A percentile compares a stretch with the other conserved stretches of the same genome.
These are phyloP conservation scores for Drosophila simulans DNA, from an alignment of 1,140 invertebrate genomes.

Conservation along the genomic window DNA sequence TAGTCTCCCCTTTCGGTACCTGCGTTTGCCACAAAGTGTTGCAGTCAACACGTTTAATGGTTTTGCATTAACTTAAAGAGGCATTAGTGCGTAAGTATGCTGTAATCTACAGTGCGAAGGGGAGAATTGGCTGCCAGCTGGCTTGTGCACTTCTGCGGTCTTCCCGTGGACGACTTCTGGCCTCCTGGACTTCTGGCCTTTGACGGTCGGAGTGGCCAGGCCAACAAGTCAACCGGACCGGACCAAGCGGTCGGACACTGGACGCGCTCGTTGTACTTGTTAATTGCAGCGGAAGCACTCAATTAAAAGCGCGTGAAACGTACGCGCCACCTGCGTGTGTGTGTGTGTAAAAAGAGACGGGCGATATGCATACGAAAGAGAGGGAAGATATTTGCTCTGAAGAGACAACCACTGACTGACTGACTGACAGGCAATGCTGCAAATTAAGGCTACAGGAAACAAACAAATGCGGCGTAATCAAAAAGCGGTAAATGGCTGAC, in stretches of 20 bases:
- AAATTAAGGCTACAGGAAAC: slow-evolving; percentile 80
- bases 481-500: slow-evolving; percentile 79
- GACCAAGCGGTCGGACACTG: slow-evolving; percentile 51
- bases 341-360: neutral
- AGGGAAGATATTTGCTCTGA: neutral
- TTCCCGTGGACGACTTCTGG: slow-evolving; percentile 15
- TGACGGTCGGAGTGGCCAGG: slow-evolving; percentile 22
- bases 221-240: slow-evolving; percentile 29
- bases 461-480: slow-evolving; percentile 82
- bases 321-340: slow-evolving; percentile 66
- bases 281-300: slow-evolving; percentile 83
- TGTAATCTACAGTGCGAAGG: slow-evolving; percentile 61
- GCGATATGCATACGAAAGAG: neutral
- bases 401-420: slow-evolving; percentile 22
- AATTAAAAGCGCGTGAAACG: slow-evolving; percentile 83
- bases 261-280: slow-evolving; percentile 77
- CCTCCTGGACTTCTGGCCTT: slow-evolving; percentile 16
- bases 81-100: slow-evolving; percentile 79
- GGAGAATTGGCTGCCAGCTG: slow-evolving; percentile 20
- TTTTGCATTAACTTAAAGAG: slow-evolving; percentile 71
- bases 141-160: neutral
- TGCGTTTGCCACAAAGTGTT: slow-evolving; percentile 61
- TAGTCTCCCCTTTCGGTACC: slow-evolving; percentile 3
- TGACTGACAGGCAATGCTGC: slow-evolving; percentile 44
- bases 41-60: slow-evolving; percentile 78